Percentiles rank a stretch among this genome's conserved stretches.
phyloP scores from a whole-genome alignment of 1,140 invertebrate species.

The Drosophila mojavensis region DNA sequence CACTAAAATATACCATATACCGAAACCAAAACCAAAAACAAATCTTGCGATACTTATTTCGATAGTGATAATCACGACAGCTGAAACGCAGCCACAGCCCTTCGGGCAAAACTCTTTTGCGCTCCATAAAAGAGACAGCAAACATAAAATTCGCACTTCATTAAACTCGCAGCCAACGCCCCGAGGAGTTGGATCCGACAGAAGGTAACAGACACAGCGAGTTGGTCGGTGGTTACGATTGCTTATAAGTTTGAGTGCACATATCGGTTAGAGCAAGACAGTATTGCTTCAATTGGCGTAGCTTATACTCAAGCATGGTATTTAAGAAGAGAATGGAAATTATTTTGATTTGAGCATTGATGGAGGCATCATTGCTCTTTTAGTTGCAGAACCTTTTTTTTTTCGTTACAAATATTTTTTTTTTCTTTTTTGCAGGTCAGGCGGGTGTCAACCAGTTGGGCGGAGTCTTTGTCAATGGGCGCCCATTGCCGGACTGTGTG shows the following conservation, averaged over 20 bases:
- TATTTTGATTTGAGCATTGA: no score
- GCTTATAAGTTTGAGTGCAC: conserved; percentile 1
- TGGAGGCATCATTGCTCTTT: no score
- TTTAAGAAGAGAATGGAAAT: neutral
- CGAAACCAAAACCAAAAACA: conserved; percentile 18
- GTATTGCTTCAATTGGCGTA: no score
- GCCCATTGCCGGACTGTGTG: conserved; percentile 97
- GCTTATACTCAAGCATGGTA: no score
- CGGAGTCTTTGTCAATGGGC: conserved; percentile 97
- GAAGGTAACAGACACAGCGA: neutral
- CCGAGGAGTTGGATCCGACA: neutral
- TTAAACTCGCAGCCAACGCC: conserved; percentile 29
- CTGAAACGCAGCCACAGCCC: conserved; percentile 13
- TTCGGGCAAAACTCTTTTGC: conserved; percentile 7
- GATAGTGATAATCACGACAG: conserved; percentile 8
- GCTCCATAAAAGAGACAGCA: conserved; percentile 19
- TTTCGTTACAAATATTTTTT: no score
- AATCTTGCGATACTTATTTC: conserved; percentile 25
- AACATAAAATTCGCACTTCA: conserved; percentile 49
- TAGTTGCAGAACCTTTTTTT: no score
- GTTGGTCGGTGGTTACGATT: conserved; percentile 40
- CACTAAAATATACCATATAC: conserved; percentile 12
- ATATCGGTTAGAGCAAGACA: neutral
- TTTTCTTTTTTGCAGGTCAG: conserved; percentile 88
- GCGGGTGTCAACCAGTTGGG: conserved; percentile 98